Evolutionary conservation across 2,113 vertebrate species (phyloP), one percentile per base, ranked within the genome.

Genomic region (Sander lucioperca): DNA sequence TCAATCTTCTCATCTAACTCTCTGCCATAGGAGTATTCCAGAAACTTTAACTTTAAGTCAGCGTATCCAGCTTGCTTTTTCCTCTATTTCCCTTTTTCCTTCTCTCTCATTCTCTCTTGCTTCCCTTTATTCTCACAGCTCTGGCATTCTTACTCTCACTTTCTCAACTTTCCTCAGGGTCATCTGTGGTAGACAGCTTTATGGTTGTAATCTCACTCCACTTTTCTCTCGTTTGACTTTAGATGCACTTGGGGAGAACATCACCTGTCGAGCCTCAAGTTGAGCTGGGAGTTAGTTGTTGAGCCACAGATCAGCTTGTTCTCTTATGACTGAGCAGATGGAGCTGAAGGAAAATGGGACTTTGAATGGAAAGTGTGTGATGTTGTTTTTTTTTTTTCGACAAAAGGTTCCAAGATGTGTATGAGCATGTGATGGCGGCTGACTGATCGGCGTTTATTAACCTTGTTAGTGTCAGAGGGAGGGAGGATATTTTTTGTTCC

Each of bases 401-500:
- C 63, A 25, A 82, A 74, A 69, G 27, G 25, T 57, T 80, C 76
- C 73, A 74, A 82, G 30, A 68, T 43, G 39, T 11, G 39, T 43
- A 11, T 43, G 39, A 2, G 39, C 39, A 11, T 43, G 39, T 43
- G 39, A 43, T 70, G 83, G 79, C 47, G 59, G 27, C 66, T 19
- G 72, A 77, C 36, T 53, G 80, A 86, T 74, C 30, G 18, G 81
- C 74, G 14, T 92, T 89, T 91, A 88, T 88, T 83, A 88, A 86
- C 74, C 48, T 83, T 82, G 79, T 92, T 86, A 87, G 72, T 86
- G 85, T 92, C 87, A 90, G 72, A 85, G 0, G 66, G 68, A 85
- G 0, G 66, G 68, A 80, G 79, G 83, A 88, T 90, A 80, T 82
- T 80, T 84, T 92, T 86, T 75, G 79, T 86, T 81, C 77, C 87